Percentiles rank a stretch among this genome's conserved stretches.
phyloP scores from a whole-genome alignment of 1,140 invertebrate species.

The Eurosta solidaginis region DNA sequence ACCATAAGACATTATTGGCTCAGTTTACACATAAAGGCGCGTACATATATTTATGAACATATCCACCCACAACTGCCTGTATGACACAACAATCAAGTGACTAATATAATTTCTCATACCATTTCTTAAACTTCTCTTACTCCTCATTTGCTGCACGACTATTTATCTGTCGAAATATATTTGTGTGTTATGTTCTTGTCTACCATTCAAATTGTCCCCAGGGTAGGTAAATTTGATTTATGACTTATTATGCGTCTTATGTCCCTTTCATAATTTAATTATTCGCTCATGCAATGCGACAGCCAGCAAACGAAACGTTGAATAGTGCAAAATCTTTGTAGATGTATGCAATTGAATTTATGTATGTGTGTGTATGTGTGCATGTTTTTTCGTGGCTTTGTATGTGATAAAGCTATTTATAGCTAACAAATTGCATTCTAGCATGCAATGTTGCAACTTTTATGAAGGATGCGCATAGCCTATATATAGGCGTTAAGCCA shows the following conservation, averaged over 20 bases:
- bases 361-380: not conserved
- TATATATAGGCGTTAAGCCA: not conserved
- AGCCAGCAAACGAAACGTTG: not conserved
- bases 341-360: not conserved
- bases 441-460: not conserved
- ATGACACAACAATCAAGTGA: not conserved
- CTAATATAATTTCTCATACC: not conserved
- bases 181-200: not conserved
- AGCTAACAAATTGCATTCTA: not conserved
- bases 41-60: not conserved
- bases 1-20: not conserved
- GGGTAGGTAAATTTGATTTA: conserved; percentile 59
- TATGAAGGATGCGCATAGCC: not conserved
- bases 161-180: conserved; percentile 20
- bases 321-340: not conserved
- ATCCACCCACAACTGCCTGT: not conserved
- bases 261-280: conserved; percentile 59
- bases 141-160: not conserved
- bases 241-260: conserved; percentile 60
- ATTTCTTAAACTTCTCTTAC: not conserved
- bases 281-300: conserved; percentile 40
- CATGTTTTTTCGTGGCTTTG: not conserved
- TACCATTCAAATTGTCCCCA: conserved; percentile 3
- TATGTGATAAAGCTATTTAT: not conserved
- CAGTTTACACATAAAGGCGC: not conserved